Base-by-base conservation (phyloP, 92 coral and sea anemone species). In the Epizoanthus stellaris region DNA sequence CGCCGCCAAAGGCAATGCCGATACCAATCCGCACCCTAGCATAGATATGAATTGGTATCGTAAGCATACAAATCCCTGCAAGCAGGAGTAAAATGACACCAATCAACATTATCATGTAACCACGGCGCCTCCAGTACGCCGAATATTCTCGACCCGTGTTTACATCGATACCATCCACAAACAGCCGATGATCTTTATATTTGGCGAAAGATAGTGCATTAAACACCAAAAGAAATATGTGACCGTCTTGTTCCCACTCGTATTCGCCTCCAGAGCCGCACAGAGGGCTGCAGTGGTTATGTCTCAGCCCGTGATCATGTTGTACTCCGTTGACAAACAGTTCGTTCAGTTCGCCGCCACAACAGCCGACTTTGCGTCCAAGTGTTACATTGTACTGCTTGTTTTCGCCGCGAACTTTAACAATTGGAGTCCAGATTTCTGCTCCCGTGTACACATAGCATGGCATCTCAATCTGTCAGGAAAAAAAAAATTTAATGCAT, bases 121-220 rank as follows among this genome's bases (percentile, higher is more conserved):
- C 81, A 40, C 81, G 81, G n/a, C 20, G 60, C 40, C 81, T 38
- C 81, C 81, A 76, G 23, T 14, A 76, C 14, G 58, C 53, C 15
- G 54, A 76, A 58, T 34, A 76, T 49, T 76, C 81, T 2, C 67
- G 67, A 12, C 81, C 81, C 6, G 81, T 76, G 6, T 12, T n/a
- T 16, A 38, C 68, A 38, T 76, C 81, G 60, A 58, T 25, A 21
- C 81, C 81, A 16, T 76, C 81, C 53, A 76, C 81, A 76, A 76
- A 76, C 81, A 76, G 6, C 17, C 81, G 81, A 14, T 76, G 81
- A 58, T 57, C 81, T 17, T 76, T 76, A 4, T 23, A 21, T 3
- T 21, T 57, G 67, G 52, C 68, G 8, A 23, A 76, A 16, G 81
- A 76, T 0, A 76, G 20, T 12, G 68, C 19, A 58, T 76, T 76